Base-by-base conservation (phyloP, 2,888 invertebrate genomes). In the Eumerus sabulonum region DNA sequence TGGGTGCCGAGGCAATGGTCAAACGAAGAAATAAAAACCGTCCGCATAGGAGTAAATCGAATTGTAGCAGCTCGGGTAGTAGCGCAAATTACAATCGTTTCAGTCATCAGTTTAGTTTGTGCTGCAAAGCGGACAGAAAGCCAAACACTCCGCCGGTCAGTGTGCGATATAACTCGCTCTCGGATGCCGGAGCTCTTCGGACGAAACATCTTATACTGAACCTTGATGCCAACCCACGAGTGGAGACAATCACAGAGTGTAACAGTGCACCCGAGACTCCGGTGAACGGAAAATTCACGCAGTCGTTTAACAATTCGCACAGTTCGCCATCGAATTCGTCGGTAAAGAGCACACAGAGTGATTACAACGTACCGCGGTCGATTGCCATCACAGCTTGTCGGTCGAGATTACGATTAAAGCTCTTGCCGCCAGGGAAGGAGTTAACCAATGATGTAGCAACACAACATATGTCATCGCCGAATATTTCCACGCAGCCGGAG, bases 381-480 rank as follows among this genome's bases (percentile, higher is more conserved):
- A 89, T 89, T 45, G 88, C 89, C 0, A 86, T 89, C 9, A 86
- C 88, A 1, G 89, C 89, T 12, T 89, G 89, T 51, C 86, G 88
- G 4, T 89, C 89, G 1, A 84, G 89, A 1, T 76, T 89, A 64
- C 85, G 89, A 1, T 82, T 89, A 9, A 89, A 89, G 76, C 82
- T 89, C 0, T 84, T 87, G 79, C 89, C 89, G 7, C 89, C 88
- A 0, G 87, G 87, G 0, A 86, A 87, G 59, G 86, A 87, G 64
- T 12, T 86, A 62, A 84, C 85, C 0, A 82, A 74, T 38, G 74
- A 44, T 16, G 54, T 27, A 12, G 77, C 70, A 9, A n/a, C 60
- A 0, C 88, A 89, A 82, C 88, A 89, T 70, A 87, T 87, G 84
- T 89, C 89, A 2, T 89, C 89, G 42, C 89, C 89, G 14, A 88